These are phyloP conservation scores for Probaryconus sp. DNA, from an alignment of 1,140 invertebrate genomes.

Conservation along the genomic window DNA sequence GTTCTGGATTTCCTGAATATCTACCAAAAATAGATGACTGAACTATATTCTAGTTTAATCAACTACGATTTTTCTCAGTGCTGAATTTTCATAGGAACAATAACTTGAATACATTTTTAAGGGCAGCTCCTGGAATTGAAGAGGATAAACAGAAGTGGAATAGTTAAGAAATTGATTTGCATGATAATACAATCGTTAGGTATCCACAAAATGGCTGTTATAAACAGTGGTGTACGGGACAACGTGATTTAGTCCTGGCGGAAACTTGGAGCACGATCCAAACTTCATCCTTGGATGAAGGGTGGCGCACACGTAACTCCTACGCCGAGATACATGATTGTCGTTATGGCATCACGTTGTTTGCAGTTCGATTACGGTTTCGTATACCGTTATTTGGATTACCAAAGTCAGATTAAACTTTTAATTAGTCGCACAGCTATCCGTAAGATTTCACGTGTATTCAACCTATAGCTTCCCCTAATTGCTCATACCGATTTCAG, in stretches of 20 bases:
- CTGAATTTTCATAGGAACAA: too few relatives aligned
- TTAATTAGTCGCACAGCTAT: conserved; percentile 51
- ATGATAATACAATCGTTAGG: conserved; percentile 1
- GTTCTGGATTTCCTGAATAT: too few relatives aligned
- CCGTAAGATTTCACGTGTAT: conserved; percentile 21
- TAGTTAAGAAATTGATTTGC: conserved; percentile 33
- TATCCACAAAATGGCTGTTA: conserved; percentile 23
- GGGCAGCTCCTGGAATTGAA: too few relatives aligned
- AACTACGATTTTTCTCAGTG: too few relatives aligned
- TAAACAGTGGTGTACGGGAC: conserved; percentile 41
- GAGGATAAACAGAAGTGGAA: too few relatives aligned
- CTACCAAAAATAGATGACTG: too few relatives aligned
- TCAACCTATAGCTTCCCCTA: conserved; percentile 5
- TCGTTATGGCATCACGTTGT: conserved; percentile 53
- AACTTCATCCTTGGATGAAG: conserved; percentile 47
- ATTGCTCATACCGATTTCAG: conserved; percentile 23
- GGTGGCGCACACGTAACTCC: conserved; percentile 34
- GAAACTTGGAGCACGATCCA: conserved; percentile 45
- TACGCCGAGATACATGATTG: conserved; percentile 46
- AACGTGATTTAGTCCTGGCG: conserved; percentile 42
- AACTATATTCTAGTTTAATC: too few relatives aligned
- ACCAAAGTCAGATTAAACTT: conserved; percentile 58
- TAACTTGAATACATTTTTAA: too few relatives aligned
- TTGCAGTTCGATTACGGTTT: conserved; percentile 56
- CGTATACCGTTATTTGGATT: conserved; percentile 51